Conservation (phyloP, 2,797 vertebrate genomes). For the Myripristis jacobus region DNA sequence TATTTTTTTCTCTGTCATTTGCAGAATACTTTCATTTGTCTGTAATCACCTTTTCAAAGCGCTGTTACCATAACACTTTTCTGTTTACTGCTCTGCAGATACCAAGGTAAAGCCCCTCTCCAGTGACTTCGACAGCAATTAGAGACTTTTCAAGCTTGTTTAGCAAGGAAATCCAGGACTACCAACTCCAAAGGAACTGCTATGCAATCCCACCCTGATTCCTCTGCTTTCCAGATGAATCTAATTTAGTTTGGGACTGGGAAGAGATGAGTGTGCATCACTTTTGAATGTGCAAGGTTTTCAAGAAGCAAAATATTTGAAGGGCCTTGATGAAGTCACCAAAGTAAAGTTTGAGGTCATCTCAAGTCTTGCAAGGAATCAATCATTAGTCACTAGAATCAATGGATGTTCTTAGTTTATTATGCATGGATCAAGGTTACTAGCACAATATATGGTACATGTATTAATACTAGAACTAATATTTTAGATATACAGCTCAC, state of each 20-base stretch:
- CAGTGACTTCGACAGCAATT: not conserved
- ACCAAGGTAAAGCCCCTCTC: not conserved
- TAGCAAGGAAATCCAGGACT: not conserved
- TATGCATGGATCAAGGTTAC: no score
- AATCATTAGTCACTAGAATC: not conserved
- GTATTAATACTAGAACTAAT: not conserved
- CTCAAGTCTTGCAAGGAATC: not conserved
- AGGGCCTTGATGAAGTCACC: no score
- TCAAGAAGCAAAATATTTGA: not conserved
- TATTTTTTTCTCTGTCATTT: not conserved
- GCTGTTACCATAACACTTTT: not conserved
- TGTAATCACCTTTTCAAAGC: not conserved
- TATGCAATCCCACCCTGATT: no score
- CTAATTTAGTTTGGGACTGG: no score
- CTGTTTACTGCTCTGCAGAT: not conserved
- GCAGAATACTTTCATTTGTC: not conserved
- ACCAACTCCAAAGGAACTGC: not conserved
- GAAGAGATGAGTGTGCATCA: not conserved
- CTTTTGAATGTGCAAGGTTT: not conserved
- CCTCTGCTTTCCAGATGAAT: no score
- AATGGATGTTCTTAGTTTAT: not conserved
- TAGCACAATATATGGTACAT: no score
- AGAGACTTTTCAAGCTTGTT: no score
- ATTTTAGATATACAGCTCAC: no score
- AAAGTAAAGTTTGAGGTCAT: not conserved